Percentiles rank a stretch among this genome's conserved stretches.
These are phyloP conservation scores for Thalassarche chlororhynchos DNA, from an alignment of 2,113 vertebrate species.

Conservation along the genomic window DNA sequence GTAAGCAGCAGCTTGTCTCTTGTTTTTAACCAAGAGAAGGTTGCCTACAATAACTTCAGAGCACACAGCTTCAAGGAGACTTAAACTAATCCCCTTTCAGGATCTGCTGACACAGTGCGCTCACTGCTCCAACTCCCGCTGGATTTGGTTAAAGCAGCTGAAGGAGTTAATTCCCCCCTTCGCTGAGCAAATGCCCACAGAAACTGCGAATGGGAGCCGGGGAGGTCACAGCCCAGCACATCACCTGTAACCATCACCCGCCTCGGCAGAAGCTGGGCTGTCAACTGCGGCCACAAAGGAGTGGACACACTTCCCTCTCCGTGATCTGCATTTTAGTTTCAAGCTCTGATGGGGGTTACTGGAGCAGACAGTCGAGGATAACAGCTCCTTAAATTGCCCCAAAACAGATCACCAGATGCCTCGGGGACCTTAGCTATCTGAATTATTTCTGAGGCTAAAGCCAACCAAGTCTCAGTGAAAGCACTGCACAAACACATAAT, in stretches of 20 bases:
- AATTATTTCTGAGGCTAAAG: neutral
- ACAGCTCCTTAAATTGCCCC: neutral
- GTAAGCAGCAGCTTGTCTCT: neutral
- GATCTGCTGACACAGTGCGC: neutral
- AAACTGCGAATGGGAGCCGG: neutral
- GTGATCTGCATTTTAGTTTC: neutral
- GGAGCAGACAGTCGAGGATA: neutral
- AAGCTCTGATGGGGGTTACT: neutral
- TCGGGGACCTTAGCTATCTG: neutral
- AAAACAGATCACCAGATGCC: neutral
- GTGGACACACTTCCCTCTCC: neutral
- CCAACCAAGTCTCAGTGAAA: neutral
- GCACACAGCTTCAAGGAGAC: neutral
- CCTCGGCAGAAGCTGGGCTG: accelerated
- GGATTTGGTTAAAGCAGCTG: neutral
- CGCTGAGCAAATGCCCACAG: neutral
- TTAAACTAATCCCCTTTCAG: conserved; percentile 20
- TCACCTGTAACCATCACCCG: neutral
- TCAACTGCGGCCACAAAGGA: neutral
- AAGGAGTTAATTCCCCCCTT: neutral
- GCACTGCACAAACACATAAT: neutral
- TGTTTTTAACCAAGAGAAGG: neutral
- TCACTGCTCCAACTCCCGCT: accelerated
- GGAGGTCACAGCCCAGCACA: neutral
- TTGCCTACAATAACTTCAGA: neutral